These are phyloP conservation scores for Bothrops alternatus DNA, from an alignment of 2,797 vertebrate genomes.

Conservation along the genomic window DNA sequence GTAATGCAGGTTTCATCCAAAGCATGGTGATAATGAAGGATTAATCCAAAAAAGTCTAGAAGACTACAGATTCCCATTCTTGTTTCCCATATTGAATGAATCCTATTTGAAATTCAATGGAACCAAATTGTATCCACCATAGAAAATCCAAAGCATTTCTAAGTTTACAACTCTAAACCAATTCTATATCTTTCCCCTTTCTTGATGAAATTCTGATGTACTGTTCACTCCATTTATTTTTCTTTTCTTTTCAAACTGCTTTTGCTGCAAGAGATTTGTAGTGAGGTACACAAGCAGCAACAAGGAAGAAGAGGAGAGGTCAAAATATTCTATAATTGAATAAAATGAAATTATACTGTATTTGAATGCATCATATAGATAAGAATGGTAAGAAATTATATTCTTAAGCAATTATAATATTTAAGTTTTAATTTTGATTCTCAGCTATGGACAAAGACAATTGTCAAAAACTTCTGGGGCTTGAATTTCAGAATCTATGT, in stretches of 20 bases:
- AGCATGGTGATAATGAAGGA: not conserved
- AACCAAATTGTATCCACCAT: not conserved
- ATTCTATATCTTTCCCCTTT: not conserved
- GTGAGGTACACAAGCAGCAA: not conserved
- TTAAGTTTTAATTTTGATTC: not conserved
- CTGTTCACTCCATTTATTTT: not conserved
- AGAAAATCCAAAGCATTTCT: not conserved
- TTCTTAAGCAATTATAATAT: not conserved
- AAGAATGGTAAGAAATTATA: no score
- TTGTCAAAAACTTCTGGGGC: not conserved
- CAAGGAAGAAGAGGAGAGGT: not conserved
- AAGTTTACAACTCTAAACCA: not conserved
- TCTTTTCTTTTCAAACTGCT: not conserved
- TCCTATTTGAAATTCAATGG: not conserved
- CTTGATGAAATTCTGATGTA: not conserved
- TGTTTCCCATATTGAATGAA: not conserved
- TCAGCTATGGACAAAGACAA: not conserved
- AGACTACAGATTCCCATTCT: not conserved
- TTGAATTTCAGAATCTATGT: not conserved
- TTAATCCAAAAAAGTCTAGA: not conserved
- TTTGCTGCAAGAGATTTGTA: not conserved
- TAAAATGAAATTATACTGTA: not conserved
- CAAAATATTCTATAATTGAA: not conserved
- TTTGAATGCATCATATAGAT: not conserved
- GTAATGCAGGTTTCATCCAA: not conserved